Base-by-base conservation (phyloP, 2,888 invertebrate genomes). In the Aphidius colemani region DNA sequence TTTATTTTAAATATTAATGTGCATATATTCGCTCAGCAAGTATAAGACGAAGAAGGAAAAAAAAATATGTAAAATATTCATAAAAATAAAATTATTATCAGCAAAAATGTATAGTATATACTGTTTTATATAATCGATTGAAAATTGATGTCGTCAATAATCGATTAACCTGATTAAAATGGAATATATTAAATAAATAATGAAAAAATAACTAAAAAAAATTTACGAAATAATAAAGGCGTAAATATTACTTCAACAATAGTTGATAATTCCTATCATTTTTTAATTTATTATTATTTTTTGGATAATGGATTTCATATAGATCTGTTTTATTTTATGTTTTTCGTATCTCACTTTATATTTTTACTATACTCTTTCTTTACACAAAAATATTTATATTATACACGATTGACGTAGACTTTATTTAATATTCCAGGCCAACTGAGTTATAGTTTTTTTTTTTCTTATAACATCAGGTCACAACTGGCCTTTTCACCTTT, bases 371-470 rank as follows among this genome's bases (percentile, higher is more conserved):
- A 18, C 7, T 18, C 45, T 57, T 39, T 57, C 57, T 57, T 57
- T 57, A 57, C 57, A 57, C 57, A 7, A 57, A 57, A 57, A 57
- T 57, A 57, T 57, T 57, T 57, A 57, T 61, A 58, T 57, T 64
- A 61, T 39, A 57, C 45, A 30, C 46, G 51, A 65, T 65, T 57
- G 65, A 65, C 61, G 60, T 61, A 51, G 30, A 30, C 30, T 30
- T 30, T 30, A 53, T 59, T 55, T 44, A 56, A 44, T 51, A 65
- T 65, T 65, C 65, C 61, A 65, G 65, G 61, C 49, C 59, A 59
- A 30, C 30, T 30, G 30, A 57, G 57, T 57, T 57, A 57, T 57
- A 57, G 57, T 30, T 30, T 30, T 30, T 30, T 30, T 30, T 30
- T 30, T 30, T 30, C 30, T 30, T 18, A 18, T 18, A 18, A 30